These are phyloP conservation scores for Panulirus ornatus DNA, from an alignment of 1,140 invertebrate genomes.

Conservation along the genomic window DNA sequence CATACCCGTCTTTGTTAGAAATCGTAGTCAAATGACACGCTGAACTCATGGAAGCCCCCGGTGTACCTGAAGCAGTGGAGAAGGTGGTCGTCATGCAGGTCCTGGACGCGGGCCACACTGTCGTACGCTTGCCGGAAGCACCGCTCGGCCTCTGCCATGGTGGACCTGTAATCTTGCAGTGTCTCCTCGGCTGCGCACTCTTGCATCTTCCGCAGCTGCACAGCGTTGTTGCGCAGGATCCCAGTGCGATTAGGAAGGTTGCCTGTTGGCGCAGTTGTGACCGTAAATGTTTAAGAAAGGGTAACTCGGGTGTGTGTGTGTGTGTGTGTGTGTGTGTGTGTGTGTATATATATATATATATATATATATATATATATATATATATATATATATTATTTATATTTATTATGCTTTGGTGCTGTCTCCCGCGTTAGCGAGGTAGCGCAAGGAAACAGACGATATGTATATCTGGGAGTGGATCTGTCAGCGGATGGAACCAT, in stretches of 20 bases:
- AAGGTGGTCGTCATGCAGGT: constrained; percentile 8
- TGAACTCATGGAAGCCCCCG: not conserved
- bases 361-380: constrained; percentile 24
- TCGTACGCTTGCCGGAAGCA: not conserved
- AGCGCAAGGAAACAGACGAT: too few species aligned
- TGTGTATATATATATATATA: constrained; percentile 19
- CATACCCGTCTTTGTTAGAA: too few species aligned
- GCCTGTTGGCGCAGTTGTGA: not conserved
- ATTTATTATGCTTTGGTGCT: too few species aligned
- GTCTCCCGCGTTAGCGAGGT: too few species aligned
- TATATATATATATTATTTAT: constrained; percentile 26
- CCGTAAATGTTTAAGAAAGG: not conserved
- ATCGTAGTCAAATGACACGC: not conserved
- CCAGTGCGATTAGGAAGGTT: constrained; percentile 55
- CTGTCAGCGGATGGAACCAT: too few species aligned
- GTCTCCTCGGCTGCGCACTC: constrained; percentile 19
- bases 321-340: not conserved
- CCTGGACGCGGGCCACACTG: not conserved
- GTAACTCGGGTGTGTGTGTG: too few species aligned
- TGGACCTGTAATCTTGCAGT: constrained; percentile 3
- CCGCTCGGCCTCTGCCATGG: constrained; percentile 13
- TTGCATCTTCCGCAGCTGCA: constrained; percentile 32
- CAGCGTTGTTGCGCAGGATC: constrained; percentile 30
- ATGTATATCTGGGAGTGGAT: too few species aligned
- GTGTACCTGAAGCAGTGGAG: constrained; percentile 51